Evolutionary conservation across 2,113 vertebrate species (phyloP).

Genomic region (Lophochroa leadbeateri): DNA sequence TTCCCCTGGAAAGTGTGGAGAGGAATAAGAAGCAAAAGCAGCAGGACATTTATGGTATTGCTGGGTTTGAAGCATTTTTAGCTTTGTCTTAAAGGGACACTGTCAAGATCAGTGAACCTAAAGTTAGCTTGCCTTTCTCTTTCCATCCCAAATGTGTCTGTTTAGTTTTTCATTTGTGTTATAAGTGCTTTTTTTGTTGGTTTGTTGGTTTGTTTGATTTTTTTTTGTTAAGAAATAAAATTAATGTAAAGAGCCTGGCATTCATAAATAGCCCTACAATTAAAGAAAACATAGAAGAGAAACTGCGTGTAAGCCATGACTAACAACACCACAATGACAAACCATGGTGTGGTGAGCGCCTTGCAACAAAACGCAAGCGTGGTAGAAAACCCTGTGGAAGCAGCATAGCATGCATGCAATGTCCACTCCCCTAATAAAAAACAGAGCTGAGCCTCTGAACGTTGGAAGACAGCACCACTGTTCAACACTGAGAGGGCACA

Average conservation of each 20-base stretch:
- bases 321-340: conserved; percentile 30
- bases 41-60: conserved; percentile 79
- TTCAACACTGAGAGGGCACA: background rate
- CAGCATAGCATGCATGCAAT: background rate
- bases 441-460: background rate
- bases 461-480: background rate
- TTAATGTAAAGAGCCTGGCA: background rate
- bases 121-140: conserved; percentile 36
- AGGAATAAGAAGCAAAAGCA: conserved; percentile 67
- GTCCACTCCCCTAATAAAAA: background rate
- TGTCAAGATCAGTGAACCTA: conserved; percentile 27
- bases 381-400: background rate
- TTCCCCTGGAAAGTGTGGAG: conserved; percentile 74
- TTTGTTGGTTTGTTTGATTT: background rate
- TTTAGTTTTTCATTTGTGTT: conserved; percentile 10
- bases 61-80: conserved; percentile 63
- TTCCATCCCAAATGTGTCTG: background rate
- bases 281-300: conserved; percentile 52
- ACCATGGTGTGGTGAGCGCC: background rate
- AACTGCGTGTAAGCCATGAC: background rate
- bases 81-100: conserved; percentile 69
- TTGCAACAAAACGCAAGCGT: background rate
- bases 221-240: background rate
- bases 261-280: background rate
- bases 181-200: background rate